Evolutionary conservation across 1,140 invertebrate genomes (phyloP).

Genomic region (Chrysomallon squamiferum): DNA sequence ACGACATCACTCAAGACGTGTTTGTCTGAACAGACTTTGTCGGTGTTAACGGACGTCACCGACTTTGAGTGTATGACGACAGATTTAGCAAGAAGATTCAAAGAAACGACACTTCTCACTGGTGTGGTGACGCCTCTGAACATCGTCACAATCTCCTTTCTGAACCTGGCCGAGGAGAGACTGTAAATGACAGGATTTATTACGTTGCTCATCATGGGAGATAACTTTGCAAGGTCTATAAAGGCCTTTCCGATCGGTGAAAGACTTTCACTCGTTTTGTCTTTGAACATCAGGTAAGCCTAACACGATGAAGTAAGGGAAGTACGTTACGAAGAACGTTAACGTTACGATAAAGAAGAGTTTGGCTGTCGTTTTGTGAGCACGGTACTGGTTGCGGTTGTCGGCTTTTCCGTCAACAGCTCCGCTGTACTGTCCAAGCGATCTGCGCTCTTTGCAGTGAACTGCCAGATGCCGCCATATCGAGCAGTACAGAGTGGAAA

Average conservation of each 20-base stretch:
- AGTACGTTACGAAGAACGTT: constrained; percentile 28
- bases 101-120: no score
- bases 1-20: no score
- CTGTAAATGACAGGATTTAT: constrained; percentile 34
- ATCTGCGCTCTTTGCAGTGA: constrained; percentile 9
- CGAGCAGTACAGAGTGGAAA: constrained; percentile 19
- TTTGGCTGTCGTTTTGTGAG: constrained; percentile 10
- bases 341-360: constrained; percentile 31
- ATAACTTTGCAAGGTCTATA: constrained; percentile 24
- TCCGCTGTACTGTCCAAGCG: not conserved
- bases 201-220: constrained; percentile 24
- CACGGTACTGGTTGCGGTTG: constrained; percentile 1
- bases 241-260: constrained; percentile 16
- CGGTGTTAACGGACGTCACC: no score
- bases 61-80: no score
- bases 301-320: constrained; percentile 23
- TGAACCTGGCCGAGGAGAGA: constrained; percentile 27
- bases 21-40: no score
- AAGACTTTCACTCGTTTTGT: constrained; percentile 2
- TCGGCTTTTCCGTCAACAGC: no score
- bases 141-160: constrained; percentile 19
- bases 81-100: no score
- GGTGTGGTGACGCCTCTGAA: not conserved
- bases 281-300: not conserved
- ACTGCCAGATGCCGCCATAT: constrained; percentile 8